phyloP scores from a whole-genome alignment of 2,113 vertebrate genomes.

The Puntigrus tetrazona region DNA sequence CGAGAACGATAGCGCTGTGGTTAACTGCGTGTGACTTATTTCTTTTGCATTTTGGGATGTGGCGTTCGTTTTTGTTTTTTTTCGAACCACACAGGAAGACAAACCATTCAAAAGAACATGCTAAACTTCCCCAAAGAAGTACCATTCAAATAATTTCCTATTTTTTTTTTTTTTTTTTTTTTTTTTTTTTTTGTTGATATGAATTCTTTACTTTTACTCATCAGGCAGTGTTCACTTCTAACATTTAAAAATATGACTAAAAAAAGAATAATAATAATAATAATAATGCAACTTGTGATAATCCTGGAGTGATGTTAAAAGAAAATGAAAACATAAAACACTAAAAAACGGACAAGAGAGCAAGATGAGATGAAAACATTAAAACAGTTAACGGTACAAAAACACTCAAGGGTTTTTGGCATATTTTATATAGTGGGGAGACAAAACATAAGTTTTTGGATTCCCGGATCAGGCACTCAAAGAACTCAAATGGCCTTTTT shows the following conservation, averaged over 20 bases:
- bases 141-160: background rate
- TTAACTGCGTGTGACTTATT: background rate
- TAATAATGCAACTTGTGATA: slow-evolving; percentile 41
- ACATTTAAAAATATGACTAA: background rate
- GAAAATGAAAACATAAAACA: slow-evolving; percentile 70
- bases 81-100: slow-evolving; percentile 69
- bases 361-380: slow-evolving; percentile 66
- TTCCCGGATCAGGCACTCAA: slow-evolving; percentile 54
- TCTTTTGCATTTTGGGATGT: background rate
- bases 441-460: slow-evolving; percentile 60
- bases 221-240: slow-evolving; percentile 78
- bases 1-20: background rate
- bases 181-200: no score
- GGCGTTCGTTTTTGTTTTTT: background rate
- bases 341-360: slow-evolving; percentile 66
- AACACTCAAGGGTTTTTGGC: slow-evolving; percentile 86
- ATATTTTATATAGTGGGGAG: slow-evolving; percentile 83
- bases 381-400: slow-evolving; percentile 78
- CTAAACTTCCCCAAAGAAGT: slow-evolving; percentile 32
- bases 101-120: background rate
- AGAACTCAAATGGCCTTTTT: slow-evolving; percentile 51
- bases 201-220: slow-evolving; percentile 63
- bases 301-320: slow-evolving; percentile 53
- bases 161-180: slow-evolving; percentile 2
- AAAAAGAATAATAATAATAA: background rate